phyloP scores from a whole-genome alignment of 2,113 vertebrate species.

The Boulengeromyrus knoepffleri region DNA sequence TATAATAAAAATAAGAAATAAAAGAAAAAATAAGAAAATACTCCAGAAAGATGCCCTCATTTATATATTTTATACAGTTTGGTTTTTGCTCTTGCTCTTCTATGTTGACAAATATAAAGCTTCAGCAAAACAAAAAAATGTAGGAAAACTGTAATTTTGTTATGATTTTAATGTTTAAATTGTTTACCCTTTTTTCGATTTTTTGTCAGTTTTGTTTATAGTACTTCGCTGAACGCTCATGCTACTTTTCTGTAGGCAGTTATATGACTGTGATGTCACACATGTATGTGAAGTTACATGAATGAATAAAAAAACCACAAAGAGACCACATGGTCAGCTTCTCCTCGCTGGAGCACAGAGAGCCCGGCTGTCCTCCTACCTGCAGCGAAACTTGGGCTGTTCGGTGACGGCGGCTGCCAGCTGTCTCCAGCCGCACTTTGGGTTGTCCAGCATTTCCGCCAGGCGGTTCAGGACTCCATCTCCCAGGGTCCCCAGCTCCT shows the following conservation, averaged over 20 bases:
- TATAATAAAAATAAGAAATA: background rate
- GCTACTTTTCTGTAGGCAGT: no score
- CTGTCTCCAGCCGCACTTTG: conserved; percentile 65
- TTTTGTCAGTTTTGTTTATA: no score
- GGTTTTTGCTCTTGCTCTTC: background rate
- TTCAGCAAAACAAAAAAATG: background rate
- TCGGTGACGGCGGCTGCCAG: conserved; percentile 54
- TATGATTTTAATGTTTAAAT: background rate
- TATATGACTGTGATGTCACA: no score
- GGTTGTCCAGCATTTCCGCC: conserved; percentile 63
- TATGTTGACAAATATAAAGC: background rate
- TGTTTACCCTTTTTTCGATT: background rate
- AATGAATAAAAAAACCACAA: no score
- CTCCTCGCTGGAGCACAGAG: background rate
- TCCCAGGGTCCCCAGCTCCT: conserved; percentile 41
- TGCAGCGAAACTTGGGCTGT: conserved; percentile 63
- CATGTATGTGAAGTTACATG: no score
- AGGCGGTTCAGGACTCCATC: conserved; percentile 53
- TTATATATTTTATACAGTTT: background rate
- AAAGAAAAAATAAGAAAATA: background rate
- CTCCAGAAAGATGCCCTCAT: background rate
- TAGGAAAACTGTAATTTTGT: no score
- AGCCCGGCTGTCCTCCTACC: conserved; percentile 43
- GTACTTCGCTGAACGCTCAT: no score
- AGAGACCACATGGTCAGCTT: background rate